A percentile compares a stretch with the other conserved stretches of the same genome.
phyloP scores from a whole-genome alignment of 2,888 invertebrate species.

The Hypena proboscidalis region DNA sequence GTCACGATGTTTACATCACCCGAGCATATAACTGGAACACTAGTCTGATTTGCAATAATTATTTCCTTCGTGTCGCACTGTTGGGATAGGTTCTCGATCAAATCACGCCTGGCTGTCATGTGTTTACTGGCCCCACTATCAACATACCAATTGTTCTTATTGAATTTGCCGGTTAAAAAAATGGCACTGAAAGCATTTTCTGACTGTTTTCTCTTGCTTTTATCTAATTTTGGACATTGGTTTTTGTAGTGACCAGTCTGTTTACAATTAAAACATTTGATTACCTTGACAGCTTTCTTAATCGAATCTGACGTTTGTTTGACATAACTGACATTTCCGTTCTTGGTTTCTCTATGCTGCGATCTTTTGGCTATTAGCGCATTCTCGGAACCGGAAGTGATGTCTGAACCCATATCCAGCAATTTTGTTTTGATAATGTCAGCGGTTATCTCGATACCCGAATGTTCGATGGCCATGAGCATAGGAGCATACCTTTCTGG shows the following conservation, averaged over 20 bases:
- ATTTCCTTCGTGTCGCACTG: constrained; percentile 1
- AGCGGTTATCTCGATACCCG: neutral
- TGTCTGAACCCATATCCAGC: constrained; percentile 2
- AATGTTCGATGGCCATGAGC: constrained; percentile 11
- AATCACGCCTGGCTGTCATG: neutral
- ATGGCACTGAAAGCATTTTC: constrained; percentile 2
- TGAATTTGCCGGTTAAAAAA: constrained; percentile 1
- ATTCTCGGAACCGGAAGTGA: too few relatives aligned
- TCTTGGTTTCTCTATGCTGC: too few relatives aligned
- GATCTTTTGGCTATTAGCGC: too few relatives aligned
- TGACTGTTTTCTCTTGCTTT: too few relatives aligned
- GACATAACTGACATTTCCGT: too few relatives aligned
- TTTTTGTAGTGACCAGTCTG: too few relatives aligned
- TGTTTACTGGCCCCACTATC: constrained; percentile 5
- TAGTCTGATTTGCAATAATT: neutral
- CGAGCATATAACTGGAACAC: too few relatives aligned
- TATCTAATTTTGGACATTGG: too few relatives aligned
- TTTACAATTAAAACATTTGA: too few relatives aligned
- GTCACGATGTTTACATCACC: too few relatives aligned
- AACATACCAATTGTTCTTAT: neutral
- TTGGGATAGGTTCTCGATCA: neutral
- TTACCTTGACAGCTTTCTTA: too few relatives aligned
- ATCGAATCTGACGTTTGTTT: too few relatives aligned
- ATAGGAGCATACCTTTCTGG: constrained; percentile 4
- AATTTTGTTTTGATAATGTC: constrained; percentile 7